Evolutionary conservation across 2,888 invertebrate species (phyloP), one percentile per base, ranked within the genome.

Genomic region (Eupeodes luniger): DNA sequence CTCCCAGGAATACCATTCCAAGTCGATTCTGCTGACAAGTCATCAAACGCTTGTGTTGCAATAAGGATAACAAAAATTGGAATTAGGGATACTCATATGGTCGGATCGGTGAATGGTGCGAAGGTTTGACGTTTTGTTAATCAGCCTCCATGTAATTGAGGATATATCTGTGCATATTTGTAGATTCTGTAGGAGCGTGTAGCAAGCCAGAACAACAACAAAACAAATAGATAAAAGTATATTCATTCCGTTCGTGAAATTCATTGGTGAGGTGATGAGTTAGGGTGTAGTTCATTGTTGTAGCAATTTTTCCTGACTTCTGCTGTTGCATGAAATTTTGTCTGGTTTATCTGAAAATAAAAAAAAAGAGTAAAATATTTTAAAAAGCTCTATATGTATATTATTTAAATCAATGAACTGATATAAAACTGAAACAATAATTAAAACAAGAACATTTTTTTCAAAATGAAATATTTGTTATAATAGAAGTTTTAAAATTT

Each of bases 311-410:
- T 47, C 64, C 49, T 79, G 75, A 79, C 62, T 57, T 70, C 70
- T 34, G 16, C 49, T 79, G 79, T 53, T 75, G 64, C 86, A 79
- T 83, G 57, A 57, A 79, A 83, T 16, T n/a, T 44, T 57, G 34
- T 44, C 51, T 79, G 64, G 53, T 83, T 72, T 55, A 87, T 47
- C 86, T 83, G 83, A 19, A 87, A 87, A 14, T 64, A 83, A 66
- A 82, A 49, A 62, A 40, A 53, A 66, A 10, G 34, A 44, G 11
- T 16, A 1, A 16, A 16, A 62, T 19, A 2, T 19, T 10, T 10
- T 11, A 19, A 19, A 10, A 55, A 3, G 27, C 6, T 55, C 19
- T 5, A 7, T 40, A 5, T 40, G 1, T 3, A 5, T 40, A 5
- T 3, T 40, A 9, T 40, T 40, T 47, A 12, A 47, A 44, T 44